A percentile compares a stretch with the other conserved stretches of the same genome.
Conservation (phyloP, 2,888 invertebrate species). For the Macaria liturata region DNA sequence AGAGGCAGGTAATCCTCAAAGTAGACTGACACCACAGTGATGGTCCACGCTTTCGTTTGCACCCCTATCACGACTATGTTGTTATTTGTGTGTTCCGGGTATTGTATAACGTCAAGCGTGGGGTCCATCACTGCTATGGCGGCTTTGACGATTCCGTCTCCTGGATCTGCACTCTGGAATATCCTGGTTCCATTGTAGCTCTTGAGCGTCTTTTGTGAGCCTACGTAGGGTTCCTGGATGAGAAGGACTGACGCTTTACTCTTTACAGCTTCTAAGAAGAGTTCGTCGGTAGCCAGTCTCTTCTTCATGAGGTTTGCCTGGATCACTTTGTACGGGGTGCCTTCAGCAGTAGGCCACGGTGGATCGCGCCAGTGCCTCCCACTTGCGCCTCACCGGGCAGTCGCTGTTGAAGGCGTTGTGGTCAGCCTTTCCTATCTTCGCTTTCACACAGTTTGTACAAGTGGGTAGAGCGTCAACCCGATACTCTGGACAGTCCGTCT, state of each 20-base stretch:
- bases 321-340: neutral
- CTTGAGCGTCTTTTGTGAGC: conserved; percentile 10
- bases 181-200: neutral
- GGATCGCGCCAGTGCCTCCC: no score
- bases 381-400: no score
- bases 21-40: no score
- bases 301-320: conserved; percentile 16
- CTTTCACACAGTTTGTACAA: neutral
- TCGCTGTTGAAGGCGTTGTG: no score
- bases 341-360: conserved; percentile 25
- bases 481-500: no score
- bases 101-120: conserved; percentile 10
- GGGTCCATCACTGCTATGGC: conserved; percentile 8
- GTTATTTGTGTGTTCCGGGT: no score
- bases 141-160: conserved; percentile 14
- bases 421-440: conserved; percentile 1
- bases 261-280: no score
- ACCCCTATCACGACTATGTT: no score
- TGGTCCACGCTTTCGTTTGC: no score
- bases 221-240: no score
- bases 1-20: no score
- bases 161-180: neutral
- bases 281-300: neutral
- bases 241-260: neutral
- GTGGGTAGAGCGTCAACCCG: conserved; percentile 12